A percentile compares a stretch with the other conserved stretches of the same genome.
phyloP scores from a whole-genome alignment of 2,888 invertebrate species.

The Drosophila meridionalis region DNA sequence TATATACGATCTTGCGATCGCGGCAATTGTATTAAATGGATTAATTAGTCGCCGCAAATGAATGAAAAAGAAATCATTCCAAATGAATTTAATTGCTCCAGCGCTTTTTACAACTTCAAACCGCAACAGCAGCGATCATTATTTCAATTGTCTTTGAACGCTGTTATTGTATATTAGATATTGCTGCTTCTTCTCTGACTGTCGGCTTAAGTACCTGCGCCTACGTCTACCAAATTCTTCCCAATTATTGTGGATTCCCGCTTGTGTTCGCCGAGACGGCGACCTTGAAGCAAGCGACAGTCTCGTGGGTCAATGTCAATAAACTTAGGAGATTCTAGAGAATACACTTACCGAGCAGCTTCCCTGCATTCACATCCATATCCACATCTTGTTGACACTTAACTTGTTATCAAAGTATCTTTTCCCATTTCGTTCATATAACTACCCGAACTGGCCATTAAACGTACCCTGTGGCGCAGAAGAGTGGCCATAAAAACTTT shows the following conservation, averaged over 20 bases:
- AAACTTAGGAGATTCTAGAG: constrained; percentile 66
- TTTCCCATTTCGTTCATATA: constrained; percentile 71
- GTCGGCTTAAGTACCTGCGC: constrained; percentile 30
- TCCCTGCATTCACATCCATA: constrained; percentile 39
- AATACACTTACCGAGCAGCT: constrained; percentile 43
- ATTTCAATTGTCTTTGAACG: constrained; percentile 65
- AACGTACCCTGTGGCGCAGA: constrained; percentile 34
- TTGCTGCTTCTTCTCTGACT: constrained; percentile 8
- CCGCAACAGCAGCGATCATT: constrained; percentile 37
- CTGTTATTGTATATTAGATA: constrained; percentile 32
- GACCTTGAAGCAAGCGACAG: constrained; percentile 47
- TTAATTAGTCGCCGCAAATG: constrained; percentile 58
- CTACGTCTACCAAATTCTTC: constrained; percentile 26
- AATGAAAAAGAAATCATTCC: constrained; percentile 57
- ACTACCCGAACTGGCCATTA: constrained; percentile 46
- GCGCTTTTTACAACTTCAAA: constrained; percentile 39
- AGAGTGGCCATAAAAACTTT: constrained; percentile 54
- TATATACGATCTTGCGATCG: constrained; percentile 17
- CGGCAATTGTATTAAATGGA: constrained; percentile 51
- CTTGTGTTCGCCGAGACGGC: constrained; percentile 8
- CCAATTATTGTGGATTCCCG: constrained; percentile 32
- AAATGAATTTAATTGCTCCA: constrained; percentile 60
- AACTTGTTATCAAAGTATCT: constrained; percentile 75
- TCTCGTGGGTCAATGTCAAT: constrained; percentile 58
- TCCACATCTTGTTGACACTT: constrained; percentile 53